Evolutionary conservation across 2,888 invertebrate species (phyloP).

Genomic region (Argyra leucocephala): DNA sequence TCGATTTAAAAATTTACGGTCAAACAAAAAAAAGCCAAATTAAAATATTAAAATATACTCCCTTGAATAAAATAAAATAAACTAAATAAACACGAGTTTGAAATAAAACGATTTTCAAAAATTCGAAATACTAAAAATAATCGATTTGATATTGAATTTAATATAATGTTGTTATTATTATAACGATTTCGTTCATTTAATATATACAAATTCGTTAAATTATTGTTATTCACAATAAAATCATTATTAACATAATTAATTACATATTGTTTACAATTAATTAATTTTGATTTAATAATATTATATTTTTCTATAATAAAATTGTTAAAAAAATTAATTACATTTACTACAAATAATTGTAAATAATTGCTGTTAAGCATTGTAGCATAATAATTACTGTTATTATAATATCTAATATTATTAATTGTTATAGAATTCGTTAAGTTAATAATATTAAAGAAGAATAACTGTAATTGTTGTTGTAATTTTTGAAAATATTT

Average conservation of each 20-base stretch:
- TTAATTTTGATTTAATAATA: background rate
- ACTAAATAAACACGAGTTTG: background rate
- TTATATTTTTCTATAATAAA: background rate
- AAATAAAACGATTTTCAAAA: background rate
- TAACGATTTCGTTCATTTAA: background rate
- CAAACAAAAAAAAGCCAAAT: too few species aligned
- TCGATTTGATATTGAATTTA: background rate
- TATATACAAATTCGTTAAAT: background rate
- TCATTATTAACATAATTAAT: background rate
- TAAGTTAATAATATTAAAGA: background rate
- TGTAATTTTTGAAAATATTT: background rate
- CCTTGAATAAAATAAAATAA: slow-evolving; percentile 1
- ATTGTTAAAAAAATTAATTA: background rate
- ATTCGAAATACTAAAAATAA: background rate
- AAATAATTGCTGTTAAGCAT: background rate
- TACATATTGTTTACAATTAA: background rate
- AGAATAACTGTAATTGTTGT: background rate
- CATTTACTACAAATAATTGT: background rate
- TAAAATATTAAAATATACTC: background rate
- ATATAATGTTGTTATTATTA: background rate
- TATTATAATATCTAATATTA: background rate
- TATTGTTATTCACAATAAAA: background rate
- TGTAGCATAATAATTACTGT: background rate
- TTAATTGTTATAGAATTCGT: background rate
- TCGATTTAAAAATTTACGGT: too few species aligned